These are phyloP conservation scores for Austrofundulus limnaeus DNA, from an alignment of 2,113 vertebrate genomes.

Conservation along the genomic window DNA sequence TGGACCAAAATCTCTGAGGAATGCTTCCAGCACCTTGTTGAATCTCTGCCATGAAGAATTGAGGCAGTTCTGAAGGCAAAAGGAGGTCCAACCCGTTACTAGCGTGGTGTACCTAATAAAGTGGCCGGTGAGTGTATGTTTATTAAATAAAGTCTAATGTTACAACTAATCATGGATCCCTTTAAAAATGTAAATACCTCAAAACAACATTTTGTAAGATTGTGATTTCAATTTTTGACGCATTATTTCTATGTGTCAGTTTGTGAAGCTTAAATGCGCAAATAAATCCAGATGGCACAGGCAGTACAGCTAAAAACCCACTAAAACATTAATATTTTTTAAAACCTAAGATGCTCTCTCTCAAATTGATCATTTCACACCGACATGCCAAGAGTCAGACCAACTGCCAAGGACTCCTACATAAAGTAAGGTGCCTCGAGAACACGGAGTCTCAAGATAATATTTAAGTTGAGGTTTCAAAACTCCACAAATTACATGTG, in stretches of 20 bases:
- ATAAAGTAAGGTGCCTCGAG: constrained; percentile 27
- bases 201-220: no score
- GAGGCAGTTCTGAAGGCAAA: no score
- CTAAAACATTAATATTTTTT: constrained; percentile 13
- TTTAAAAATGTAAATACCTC: no score
- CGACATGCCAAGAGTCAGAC: constrained; percentile 32
- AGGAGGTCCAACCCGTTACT: no score
- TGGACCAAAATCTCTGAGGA: no score
- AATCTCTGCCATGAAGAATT: no score
- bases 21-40: no score
- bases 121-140: no score
- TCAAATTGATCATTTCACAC: constrained; percentile 25
- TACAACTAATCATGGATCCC: no score
- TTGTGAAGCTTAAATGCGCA: neutral
- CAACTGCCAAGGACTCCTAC: constrained; percentile 50
- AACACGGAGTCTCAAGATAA: constrained; percentile 38
- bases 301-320: neutral
- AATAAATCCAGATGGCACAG: neutral
- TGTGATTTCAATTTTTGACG: no score
- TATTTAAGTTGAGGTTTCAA: constrained; percentile 20
- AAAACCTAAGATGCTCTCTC: constrained; percentile 34
- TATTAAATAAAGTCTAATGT: no score
- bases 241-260: neutral
- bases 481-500: constrained; percentile 18
- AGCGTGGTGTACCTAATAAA: no score